A percentile compares a stretch with the other conserved stretches of the same genome.
Evolutionary conservation across 2,888 invertebrate species (phyloP).

Genomic region (Oligia strigilis): DNA sequence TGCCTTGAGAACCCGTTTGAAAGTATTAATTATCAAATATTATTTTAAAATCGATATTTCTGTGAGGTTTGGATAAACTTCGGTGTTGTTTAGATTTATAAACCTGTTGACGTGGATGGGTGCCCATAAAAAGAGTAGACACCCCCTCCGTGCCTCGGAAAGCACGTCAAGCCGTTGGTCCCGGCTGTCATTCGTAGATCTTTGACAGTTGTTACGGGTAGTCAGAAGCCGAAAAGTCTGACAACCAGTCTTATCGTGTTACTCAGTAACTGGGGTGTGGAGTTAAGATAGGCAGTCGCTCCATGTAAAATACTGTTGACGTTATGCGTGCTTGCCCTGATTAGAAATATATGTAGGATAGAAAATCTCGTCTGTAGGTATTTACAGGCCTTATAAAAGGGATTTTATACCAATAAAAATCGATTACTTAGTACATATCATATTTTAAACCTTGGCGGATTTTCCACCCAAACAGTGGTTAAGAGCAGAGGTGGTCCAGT

Average conservation of each 20-base stretch:
- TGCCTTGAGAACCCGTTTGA: constrained; percentile 58
- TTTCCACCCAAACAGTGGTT: not conserved
- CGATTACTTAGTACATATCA: not conserved
- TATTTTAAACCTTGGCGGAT: not conserved
- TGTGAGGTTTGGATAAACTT: not conserved
- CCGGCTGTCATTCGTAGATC: not conserved
- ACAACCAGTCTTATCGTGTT: not conserved
- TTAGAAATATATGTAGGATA: not conserved
- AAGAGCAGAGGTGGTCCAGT: too few species aligned
- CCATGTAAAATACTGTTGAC: not conserved
- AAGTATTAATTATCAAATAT: constrained; percentile 24
- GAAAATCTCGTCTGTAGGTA: not conserved
- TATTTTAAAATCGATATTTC: constrained; percentile 26
- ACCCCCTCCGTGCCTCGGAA: not conserved
- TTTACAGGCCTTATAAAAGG: not conserved
- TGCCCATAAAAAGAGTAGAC: not conserved
- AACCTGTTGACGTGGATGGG: not conserved
- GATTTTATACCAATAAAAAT: not conserved
- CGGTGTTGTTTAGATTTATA: not conserved
- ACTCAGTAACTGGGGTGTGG: not conserved
- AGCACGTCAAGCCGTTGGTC: too few species aligned
- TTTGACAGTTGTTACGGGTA: not conserved
- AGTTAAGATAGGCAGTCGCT: not conserved
- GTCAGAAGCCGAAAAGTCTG: too few species aligned
- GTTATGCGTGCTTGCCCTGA: not conserved